Evolutionary conservation across 2,113 vertebrate species (phyloP), one percentile per base, ranked within the genome.

Genomic region (Cyrtonyx montezumae): DNA sequence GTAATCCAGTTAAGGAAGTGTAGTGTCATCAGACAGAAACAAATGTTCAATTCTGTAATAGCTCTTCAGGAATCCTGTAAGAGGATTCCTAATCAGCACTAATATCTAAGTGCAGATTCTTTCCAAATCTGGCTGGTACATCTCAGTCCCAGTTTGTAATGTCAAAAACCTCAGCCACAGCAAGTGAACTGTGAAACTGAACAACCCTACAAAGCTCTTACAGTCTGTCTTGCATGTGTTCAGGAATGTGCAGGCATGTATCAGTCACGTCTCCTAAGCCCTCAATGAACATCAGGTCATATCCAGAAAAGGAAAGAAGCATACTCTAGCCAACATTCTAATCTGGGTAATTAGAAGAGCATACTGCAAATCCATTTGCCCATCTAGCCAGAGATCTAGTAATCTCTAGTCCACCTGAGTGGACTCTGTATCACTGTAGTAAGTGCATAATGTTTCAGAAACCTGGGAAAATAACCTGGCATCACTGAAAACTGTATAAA

Each of bases 181-280:
- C 45, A 30, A 61, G 28, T 8, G 17, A 67, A 13, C 48, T 20
- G 36, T 43, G 62, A 59, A 84, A 87, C 17, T 30, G 66, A 65
- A 26, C 37, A 67, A 71, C 0, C 4, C 43, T 81, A 51, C 53
- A 68, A 56, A 28, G 70, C 40, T 94, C n/a, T 69, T 68, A 80
- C 45, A 3, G 0, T 2, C 6, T 19, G 4, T 9, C 42, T 59
- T 59, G 36, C 45, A n/a, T 1, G 1, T 9, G 11, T 45, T 45
- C 16, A 23, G 23, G 34, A 10, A 66, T 3, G 13, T 75, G 68
- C 20, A 26, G 40, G 19, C 36, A 43, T 0, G 1, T 9, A 13
- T 20, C 56, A n/a, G 11, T 20, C 32, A 45, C 32, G 49, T 62
- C 34, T 75, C 63, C 79, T 37, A 62, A 86, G 40, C 22, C 70